A percentile compares a stretch with the other conserved stretches of the same genome.
Evolutionary conservation across 2,888 invertebrate species (phyloP).

Genomic region (Mythimna lalbum): DNA sequence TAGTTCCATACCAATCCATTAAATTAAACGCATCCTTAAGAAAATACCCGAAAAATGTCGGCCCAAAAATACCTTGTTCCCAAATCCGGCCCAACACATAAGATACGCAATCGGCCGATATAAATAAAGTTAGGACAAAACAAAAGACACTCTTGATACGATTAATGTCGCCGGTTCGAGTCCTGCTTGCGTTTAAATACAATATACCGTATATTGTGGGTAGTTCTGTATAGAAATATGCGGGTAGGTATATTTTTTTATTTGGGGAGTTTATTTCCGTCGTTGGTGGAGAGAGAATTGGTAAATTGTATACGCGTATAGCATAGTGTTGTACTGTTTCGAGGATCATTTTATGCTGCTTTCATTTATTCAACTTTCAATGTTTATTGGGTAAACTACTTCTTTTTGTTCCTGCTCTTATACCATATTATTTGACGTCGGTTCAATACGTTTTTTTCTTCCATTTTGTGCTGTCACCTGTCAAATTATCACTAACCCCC

Average conservation of each 20-base stretch:
- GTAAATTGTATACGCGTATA: background rate
- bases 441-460: too few species aligned
- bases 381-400: too few species aligned
- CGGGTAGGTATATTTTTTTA: conserved; percentile 29
- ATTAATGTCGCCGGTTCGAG: conserved; percentile 75
- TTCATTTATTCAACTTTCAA: background rate
- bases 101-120: conserved; percentile 72
- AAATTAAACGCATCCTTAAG: conserved; percentile 14
- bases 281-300: background rate
- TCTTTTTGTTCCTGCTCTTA: too few species aligned
- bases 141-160: conserved; percentile 77
- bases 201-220: conserved; percentile 63
- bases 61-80: conserved; percentile 37
- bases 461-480: too few species aligned
- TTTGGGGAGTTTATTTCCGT: conserved; percentile 31
- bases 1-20: conserved; percentile 6
- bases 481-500: too few species aligned
- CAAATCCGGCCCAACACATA: conserved; percentile 68
- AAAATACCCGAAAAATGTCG: conserved; percentile 8
- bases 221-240: conserved; percentile 57
- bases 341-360: background rate
- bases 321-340: background rate
- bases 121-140: conserved; percentile 83
- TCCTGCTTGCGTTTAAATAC: conserved; percentile 67
- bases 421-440: too few species aligned